Evolutionary conservation across 2,797 vertebrate genomes (phyloP), one percentile per base, ranked within the genome.

Genomic region (Hypotaenidia okinawae): DNA sequence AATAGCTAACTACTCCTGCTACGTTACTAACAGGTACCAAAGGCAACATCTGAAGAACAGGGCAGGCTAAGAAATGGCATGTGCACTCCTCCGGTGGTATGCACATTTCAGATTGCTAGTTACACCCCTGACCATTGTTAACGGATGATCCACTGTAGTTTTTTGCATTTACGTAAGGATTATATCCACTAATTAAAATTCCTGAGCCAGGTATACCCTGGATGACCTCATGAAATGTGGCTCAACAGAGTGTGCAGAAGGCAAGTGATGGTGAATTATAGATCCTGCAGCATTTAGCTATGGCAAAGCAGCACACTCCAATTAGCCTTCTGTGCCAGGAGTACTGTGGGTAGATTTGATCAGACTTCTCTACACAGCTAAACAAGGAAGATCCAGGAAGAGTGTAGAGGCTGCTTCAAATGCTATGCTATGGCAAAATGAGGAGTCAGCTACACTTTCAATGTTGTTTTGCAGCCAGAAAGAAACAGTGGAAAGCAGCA

Each of bases 161-260:
- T 59, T 89, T 25, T 63, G 19, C 49, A 49, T 91, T 90, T 84
- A 67, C 66, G 33, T 28, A 73, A 67, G 30, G 14, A 39, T 91
- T 93, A 84, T 17, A 94, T 55, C 69, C 91, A 91, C 35, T 55
- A 90, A 64, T n/a, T 57, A 58, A 75, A 93, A 55, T 74, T 93
- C n/a, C 62, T 28, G 33, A 89, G 66, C 58, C 64, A 93, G 75
- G 68, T 72, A 85, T 19, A 69, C n/a, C 30, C 33, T 77, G 55
- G 68, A 89, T 62, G 84, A 52, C 54, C 54, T 64, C 37, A 77
- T 49, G 72, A 85, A 87, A 94, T 64, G 21, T 32, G 41, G 87
- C 64, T 89, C 68, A 93, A 35, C 30, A 43, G 25, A 23, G n/a
- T 85, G 62, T 80, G 37, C 2, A 2, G 69, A 54, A 90, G 32